phyloP scores from a whole-genome alignment of 2,113 vertebrate species.

The Dascyllus trimaculatus region DNA sequence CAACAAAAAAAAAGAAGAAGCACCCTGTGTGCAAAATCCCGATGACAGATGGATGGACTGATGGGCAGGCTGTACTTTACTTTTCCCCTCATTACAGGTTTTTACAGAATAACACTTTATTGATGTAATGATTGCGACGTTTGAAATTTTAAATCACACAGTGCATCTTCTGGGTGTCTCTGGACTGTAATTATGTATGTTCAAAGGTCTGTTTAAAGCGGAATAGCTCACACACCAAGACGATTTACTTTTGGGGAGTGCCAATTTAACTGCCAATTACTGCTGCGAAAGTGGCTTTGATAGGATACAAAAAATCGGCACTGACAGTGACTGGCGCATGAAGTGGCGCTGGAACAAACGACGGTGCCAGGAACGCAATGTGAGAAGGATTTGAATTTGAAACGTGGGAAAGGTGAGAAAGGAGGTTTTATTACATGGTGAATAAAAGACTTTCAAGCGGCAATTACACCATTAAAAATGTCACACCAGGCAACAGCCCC shows the following conservation, averaged over 20 bases:
- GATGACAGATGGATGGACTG: slow-evolving; percentile 49
- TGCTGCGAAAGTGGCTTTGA: slow-evolving; percentile 46
- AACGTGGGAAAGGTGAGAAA: slow-evolving; percentile 19
- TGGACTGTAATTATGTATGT: slow-evolving; percentile 63
- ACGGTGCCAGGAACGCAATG: slow-evolving; percentile 2
- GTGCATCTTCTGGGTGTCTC: slow-evolving; percentile 44
- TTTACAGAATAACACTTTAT: slow-evolving; percentile 59
- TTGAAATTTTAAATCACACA: slow-evolving; percentile 61
- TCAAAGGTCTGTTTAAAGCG: slow-evolving; percentile 69
- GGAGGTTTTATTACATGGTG: slow-evolving; percentile 13
- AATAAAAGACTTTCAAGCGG: slow-evolving; percentile 16
- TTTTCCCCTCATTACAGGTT: slow-evolving; percentile 62
- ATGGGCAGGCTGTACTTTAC: slow-evolving; percentile 43
- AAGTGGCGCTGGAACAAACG: slow-evolving; percentile 30
- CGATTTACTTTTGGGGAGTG: slow-evolving; percentile 61
- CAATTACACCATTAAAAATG: slow-evolving; percentile 9
- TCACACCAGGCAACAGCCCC: neutral
- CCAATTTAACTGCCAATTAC: slow-evolving; percentile 71
- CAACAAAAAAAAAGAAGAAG: slow-evolving; percentile 34
- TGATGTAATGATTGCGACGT: slow-evolving; percentile 57
- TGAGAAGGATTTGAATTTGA: slow-evolving; percentile 27
- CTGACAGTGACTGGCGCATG: slow-evolving; percentile 53
- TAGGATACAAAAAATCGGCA: slow-evolving; percentile 50
- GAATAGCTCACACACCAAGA: slow-evolving; percentile 51
- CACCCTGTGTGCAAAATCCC: slow-evolving; percentile 32